phyloP scores from a whole-genome alignment of 1,140 invertebrate species.

The Trichogramma pretiosum region DNA sequence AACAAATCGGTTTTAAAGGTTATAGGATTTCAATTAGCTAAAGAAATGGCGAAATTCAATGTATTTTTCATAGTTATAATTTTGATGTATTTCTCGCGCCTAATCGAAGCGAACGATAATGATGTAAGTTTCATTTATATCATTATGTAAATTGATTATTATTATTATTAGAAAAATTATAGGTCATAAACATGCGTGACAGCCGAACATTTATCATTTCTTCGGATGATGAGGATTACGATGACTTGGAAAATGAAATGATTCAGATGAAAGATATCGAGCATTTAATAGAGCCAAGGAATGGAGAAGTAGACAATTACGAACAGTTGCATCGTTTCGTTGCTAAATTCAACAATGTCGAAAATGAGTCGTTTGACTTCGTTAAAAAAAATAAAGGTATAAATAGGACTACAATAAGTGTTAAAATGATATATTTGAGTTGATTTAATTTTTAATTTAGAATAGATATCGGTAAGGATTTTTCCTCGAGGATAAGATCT shows the following conservation, averaged over 20 bases:
- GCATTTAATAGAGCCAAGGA: constrained; percentile 18
- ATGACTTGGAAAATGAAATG: constrained; percentile 33
- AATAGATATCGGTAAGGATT: no score
- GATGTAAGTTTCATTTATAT: neutral
- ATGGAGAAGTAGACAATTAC: constrained; percentile 25
- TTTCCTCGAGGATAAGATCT: no score
- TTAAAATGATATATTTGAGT: no score
- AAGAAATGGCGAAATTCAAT: neutral
- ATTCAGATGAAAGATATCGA: constrained; percentile 26
- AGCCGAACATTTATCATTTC: constrained; percentile 26
- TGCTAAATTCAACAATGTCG: constrained; percentile 12
- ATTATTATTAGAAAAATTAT: no score
- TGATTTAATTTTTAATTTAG: no score
- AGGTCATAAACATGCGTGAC: constrained; percentile 24
- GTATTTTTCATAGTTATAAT: no score
- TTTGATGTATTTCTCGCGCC: no score
- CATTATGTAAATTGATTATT: neutral
- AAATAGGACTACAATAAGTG: no score
- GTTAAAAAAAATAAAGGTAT: no score
- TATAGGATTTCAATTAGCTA: no score
- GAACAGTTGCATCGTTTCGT: constrained; percentile 31
- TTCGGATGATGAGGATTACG: constrained; percentile 25
- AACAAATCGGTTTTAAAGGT: constrained; percentile 16
- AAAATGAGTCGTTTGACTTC: no score
- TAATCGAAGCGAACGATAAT: neutral